These are phyloP conservation scores for Drosophila seguyi DNA, from an alignment of 1,140 invertebrate genomes.

Conservation along the genomic window DNA sequence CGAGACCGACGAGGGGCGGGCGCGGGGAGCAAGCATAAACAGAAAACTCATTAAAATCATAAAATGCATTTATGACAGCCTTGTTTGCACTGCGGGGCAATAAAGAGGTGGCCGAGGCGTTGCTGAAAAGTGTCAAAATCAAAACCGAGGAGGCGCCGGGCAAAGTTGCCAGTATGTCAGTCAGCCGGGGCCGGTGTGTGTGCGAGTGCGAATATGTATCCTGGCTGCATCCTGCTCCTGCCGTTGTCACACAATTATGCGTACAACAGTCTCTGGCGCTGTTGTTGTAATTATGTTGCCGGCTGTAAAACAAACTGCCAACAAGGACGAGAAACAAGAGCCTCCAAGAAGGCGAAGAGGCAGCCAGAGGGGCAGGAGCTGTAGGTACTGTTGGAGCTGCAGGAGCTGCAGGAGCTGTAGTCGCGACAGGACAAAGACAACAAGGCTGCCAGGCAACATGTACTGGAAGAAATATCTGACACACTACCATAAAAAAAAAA, in stretches of 20 bases:
- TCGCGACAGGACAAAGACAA: slow-evolving; percentile 22
- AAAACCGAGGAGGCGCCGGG: slow-evolving; percentile 75
- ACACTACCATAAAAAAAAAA: too few species aligned
- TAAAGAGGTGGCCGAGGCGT: slow-evolving; percentile 57
- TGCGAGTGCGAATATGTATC: slow-evolving; percentile 46
- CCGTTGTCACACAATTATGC: slow-evolving; percentile 81
- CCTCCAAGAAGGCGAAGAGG: slow-evolving; percentile 33
- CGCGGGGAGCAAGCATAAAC: slow-evolving; percentile 60
- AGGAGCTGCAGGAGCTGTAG: not conserved
- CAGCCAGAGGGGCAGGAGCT: slow-evolving; percentile 3
- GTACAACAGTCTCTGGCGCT: slow-evolving; percentile 67
- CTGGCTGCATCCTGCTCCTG: slow-evolving; percentile 59
- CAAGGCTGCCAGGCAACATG: slow-evolving; percentile 19
- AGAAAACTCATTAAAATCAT: slow-evolving; percentile 84
- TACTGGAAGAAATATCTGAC: slow-evolving; percentile 10
- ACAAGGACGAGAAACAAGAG: slow-evolving; percentile 55
- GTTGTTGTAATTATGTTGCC: slow-evolving; percentile 80
- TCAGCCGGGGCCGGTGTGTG: slow-evolving; percentile 11
- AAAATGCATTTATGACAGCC: slow-evolving; percentile 82
- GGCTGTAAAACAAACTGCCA: slow-evolving; percentile 76
- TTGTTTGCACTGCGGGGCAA: slow-evolving; percentile 75
- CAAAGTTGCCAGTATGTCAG: slow-evolving; percentile 53
- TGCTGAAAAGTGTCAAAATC: slow-evolving; percentile 80
- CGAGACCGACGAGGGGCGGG: not conserved
- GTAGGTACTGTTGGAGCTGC: not conserved